These are phyloP conservation scores for Melanaphis sacchari DNA, from an alignment of 1,140 invertebrate species.

Conservation along the genomic window DNA sequence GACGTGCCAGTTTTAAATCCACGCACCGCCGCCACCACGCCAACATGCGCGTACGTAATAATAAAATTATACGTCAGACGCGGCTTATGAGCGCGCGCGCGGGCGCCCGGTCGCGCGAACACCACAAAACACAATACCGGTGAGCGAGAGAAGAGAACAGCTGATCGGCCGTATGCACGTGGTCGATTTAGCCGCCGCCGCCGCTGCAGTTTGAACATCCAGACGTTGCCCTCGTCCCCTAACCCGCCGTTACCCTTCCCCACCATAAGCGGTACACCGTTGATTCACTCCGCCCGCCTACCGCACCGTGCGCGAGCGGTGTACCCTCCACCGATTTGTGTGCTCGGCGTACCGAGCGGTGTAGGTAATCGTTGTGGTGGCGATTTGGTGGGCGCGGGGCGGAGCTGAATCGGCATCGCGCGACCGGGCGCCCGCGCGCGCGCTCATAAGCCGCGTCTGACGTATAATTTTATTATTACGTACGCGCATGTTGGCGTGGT, in stretches of 20 bases:
- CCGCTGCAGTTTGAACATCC: not conserved
- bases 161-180: slow-evolving; percentile 52
- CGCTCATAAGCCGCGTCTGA: not conserved
- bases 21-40: not conserved
- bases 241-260: not conserved
- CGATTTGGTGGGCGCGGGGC: no score
- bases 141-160: not conserved
- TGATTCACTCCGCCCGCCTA: not conserved
- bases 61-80: not conserved
- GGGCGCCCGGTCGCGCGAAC: not conserved
- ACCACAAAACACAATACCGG: not conserved
- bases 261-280: not conserved
- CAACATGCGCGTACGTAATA: not conserved
- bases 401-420: no score
- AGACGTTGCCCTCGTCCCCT: not conserved
- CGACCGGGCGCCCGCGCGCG: not conserved
- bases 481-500: not conserved
- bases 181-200: slow-evolving; percentile 17
- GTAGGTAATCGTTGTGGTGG: no score
- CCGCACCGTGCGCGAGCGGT: not conserved
- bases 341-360: not conserved
- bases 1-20: slow-evolving; percentile 12
- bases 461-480: not conserved
- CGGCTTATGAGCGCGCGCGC: not conserved
- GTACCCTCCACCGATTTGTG: not conserved